phyloP scores from a whole-genome alignment of 2,888 invertebrate genomes.

The Chorisops tibialis region DNA sequence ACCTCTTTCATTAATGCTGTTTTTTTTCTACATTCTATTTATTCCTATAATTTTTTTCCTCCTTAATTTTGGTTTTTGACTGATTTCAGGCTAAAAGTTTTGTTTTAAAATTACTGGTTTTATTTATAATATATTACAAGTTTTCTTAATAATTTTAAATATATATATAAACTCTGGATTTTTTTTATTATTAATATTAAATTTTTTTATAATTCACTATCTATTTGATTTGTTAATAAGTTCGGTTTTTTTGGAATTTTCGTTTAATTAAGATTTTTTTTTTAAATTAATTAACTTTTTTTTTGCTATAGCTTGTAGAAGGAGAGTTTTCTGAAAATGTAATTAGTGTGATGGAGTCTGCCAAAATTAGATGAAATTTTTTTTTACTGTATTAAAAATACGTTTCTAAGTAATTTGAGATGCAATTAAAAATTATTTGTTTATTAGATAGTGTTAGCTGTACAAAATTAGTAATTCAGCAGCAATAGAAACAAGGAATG shows the following conservation, averaged over 20 bases:
- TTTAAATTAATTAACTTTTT: background rate
- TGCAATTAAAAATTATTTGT: no score
- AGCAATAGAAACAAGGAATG: no score
- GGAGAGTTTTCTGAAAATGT: no score
- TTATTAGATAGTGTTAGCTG: no score
- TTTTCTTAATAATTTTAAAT: conserved; percentile 5
- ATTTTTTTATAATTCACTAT: conserved; percentile 19
- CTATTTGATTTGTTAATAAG: conserved; percentile 22
- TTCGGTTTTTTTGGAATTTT: conserved; percentile 3
- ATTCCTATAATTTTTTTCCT: background rate
- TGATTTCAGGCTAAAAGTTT: conserved; percentile 6
- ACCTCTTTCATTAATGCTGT: background rate
- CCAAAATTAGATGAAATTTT: no score
- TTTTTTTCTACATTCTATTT: background rate
- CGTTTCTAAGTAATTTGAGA: no score
- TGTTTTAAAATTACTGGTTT: conserved; percentile 5
- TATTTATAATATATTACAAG: conserved; percentile 14
- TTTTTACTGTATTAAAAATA: no score
- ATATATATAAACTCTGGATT: conserved; percentile 4
- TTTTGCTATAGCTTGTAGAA: no score
- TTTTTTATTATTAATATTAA: conserved; percentile 3
- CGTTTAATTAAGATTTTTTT: background rate
- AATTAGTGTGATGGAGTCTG: no score
- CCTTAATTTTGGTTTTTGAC: background rate
- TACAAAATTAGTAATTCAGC: no score